Evolutionary conservation across 2,797 vertebrate species (phyloP).

Genomic region (Pteronotus mesoamericanus): DNA sequence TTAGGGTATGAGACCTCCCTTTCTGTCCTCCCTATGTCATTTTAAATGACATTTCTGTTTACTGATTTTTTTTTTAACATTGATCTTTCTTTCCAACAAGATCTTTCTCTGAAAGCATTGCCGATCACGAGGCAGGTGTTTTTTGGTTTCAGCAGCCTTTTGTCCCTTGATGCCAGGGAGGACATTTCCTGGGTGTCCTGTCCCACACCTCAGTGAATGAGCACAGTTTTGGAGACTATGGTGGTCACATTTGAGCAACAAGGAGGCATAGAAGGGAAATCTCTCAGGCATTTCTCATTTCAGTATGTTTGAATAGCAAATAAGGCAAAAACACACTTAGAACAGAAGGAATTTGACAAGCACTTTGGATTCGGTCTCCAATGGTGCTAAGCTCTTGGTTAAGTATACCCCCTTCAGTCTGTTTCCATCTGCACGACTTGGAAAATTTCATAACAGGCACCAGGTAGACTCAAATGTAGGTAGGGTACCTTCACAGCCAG

Average conservation of each 20-base stretch:
- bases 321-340: neutral
- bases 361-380: neutral
- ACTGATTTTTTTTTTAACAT: neutral
- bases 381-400: neutral
- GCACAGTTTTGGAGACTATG: neutral
- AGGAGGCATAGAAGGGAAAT: neutral
- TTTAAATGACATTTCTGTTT: neutral
- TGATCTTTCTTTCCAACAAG: neutral
- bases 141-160: neutral
- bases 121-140: neutral
- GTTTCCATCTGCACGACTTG: neutral
- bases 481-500: neutral
- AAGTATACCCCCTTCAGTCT: neutral
- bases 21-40: neutral
- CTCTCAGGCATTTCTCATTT: neutral
- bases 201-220: neutral
- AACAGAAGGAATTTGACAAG: neutral
- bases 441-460: neutral
- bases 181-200: neutral
- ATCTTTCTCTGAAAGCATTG: neutral
- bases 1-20: neutral
- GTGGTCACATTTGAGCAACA: neutral
- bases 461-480: neutral
- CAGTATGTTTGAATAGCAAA: neutral
- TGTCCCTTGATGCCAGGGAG: neutral